Evolutionary conservation across 1,140 invertebrate genomes (phyloP), one percentile per base, ranked within the genome.

Genomic region (Cyclina sinensis): DNA sequence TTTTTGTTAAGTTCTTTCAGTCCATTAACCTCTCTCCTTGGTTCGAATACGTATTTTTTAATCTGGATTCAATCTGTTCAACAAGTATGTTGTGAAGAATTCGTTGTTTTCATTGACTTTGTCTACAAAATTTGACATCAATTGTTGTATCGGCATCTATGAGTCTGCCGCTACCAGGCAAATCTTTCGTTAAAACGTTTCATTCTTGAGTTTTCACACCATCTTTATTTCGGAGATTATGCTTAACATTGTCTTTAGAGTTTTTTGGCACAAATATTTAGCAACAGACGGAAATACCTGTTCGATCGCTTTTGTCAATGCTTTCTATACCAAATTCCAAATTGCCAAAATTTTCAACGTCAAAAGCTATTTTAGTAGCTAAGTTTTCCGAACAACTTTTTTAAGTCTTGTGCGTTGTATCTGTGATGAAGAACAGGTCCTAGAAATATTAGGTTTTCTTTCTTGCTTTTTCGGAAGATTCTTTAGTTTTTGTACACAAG

Each of bases 1-100:
- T 70, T n/a, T 83, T 83, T 24, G 80, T 83, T 59, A 59, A 83
- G 51, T 83, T 83, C 27, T 57, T 80, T 43, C 12, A n/a, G 18
- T 27, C 57, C 5, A 11, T 62, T 43, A 18, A n/a, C 35, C 35
- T 62, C 65, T 21, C 54, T 16, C 5, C 51, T 43, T 5, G 57
- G 54, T 30, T 62, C 1, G 21, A 81, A 65, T 4, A 81, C 16
- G 27, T 43, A 1, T 46, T 65, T 32, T 43, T 2, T 24, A 65
- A 24, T 46, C 30, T 24, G 59, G 35, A 46, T 81, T 81, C 4
- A 81, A 37, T 7, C 43, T 59, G n/a, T 24, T 62, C 9, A 32
- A 21, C 43, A 81, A 68, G 16, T 54, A 37, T 27, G 27, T 27
- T 27, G n/a, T 62, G 4, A 62, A 27, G 7, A 24, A 62, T 27